These are phyloP conservation scores for Anastrepha ludens DNA, from an alignment of 1,140 invertebrate genomes.

Conservation along the genomic window DNA sequence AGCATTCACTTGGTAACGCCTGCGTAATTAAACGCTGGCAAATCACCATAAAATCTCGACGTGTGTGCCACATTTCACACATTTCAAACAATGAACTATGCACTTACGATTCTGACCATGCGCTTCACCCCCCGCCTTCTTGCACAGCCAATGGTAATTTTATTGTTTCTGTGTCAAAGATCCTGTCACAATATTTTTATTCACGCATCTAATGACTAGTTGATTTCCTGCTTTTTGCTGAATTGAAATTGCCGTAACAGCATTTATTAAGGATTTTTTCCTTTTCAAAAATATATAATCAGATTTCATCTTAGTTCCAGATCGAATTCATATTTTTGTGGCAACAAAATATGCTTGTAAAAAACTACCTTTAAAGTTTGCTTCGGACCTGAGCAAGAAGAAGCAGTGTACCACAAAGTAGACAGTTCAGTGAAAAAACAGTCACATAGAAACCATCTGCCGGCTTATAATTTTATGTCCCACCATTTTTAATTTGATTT, in stretches of 20 bases:
- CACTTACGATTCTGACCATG: background rate
- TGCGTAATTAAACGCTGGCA: background rate
- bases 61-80: constrained; percentile 15
- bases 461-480: too few species aligned
- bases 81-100: background rate
- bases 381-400: too few species aligned
- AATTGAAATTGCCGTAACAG: background rate
- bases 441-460: too few species aligned
- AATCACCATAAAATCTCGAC: background rate
- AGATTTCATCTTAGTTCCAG: background rate
- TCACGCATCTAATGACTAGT: background rate
- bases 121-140: background rate
- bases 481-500: too few species aligned
- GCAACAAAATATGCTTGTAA: background rate
- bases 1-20: background rate
- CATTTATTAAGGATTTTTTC: background rate
- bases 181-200: background rate
- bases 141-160: background rate
- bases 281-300: background rate
- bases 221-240: background rate
- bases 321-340: background rate
- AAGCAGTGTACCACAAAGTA: too few species aligned
- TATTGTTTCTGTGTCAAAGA: background rate
- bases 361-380: too few species aligned
- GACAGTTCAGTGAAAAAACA: too few species aligned